Evolutionary conservation across 2,113 vertebrate species (phyloP), one percentile per base, ranked within the genome.

Genomic region (Malaclemys terrapin): DNA sequence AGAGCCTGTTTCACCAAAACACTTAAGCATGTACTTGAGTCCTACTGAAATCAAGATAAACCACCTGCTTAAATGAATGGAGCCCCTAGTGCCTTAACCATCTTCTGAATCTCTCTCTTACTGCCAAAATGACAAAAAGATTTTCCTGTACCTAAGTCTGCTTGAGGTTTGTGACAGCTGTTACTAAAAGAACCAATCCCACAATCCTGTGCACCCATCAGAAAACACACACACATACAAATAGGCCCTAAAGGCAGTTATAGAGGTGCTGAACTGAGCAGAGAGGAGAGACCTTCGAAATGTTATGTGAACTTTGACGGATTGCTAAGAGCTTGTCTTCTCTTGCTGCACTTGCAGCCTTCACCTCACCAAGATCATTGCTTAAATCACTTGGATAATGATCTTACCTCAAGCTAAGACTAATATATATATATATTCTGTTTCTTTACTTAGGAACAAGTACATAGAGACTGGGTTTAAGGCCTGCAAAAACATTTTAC

Each of bases 351-450:
- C 49, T 92, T 91, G 17, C 42, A 94, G 86, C n/a, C 35, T 93
- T 90, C 29, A 54, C 16, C 52, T 83, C 52, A 88, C 22, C 78
- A 25, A 87, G 75, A 22, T 7, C 38, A 45, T n/a, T 93, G 35
- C 85, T 95, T 90, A 93, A 91, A 92, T 85, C 93, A 94, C 85
- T 45, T 86, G 62, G 42, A 91, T 94, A 92, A 95, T 87, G 81
- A 75, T 93, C 78, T 87, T 87, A 92, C 92, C 95, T 91, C 89
- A 94, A 80, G 79, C 90, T 93, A 91, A 47, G 87, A 91, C 88
- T 95, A 88, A 91, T 89, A 31, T 29, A n/a, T 57, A n/a, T 57
- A 82, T 38, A 49, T 78, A 85, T 84, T 76, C 52, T 93, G 80
- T 54, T 89, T 82, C 84, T 92, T 89, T 45, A 89, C 69, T 90